Conservation (phyloP, 2,888 invertebrate species). For the Nysson spinosus region DNA sequence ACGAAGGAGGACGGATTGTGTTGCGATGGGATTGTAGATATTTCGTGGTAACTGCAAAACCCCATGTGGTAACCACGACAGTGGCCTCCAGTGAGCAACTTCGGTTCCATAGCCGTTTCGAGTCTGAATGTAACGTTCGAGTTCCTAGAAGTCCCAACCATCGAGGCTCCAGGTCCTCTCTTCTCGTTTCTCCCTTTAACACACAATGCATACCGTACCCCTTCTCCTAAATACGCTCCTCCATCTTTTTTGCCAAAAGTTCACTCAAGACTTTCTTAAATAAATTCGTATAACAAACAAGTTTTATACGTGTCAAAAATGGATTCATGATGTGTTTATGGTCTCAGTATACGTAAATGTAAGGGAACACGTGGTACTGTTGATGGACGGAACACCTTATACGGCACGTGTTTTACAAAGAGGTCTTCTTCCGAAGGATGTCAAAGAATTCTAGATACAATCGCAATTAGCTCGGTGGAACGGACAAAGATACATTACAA, state of each 20-base stretch:
- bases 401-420: slow-evolving; percentile 11
- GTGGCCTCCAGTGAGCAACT: slow-evolving; percentile 32
- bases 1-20: not conserved
- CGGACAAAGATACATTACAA: slow-evolving; percentile 20
- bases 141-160: slow-evolving; percentile 53
- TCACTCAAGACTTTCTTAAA: no score
- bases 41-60: slow-evolving; percentile 41
- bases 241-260: slow-evolving; percentile 23
- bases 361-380: not conserved
- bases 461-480: slow-evolving; percentile 36
- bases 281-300: no score
- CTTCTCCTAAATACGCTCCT: slow-evolving; percentile 18
- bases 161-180: slow-evolving; percentile 27
- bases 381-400: slow-evolving; percentile 19
- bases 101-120: slow-evolving; percentile 33
- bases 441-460: slow-evolving; percentile 27
- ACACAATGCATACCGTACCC: slow-evolving; percentile 62
- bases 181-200: slow-evolving; percentile 19
- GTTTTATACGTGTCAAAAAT: not conserved
- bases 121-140: slow-evolving; percentile 51
- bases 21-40: slow-evolving; percentile 22
- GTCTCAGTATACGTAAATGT: no score
- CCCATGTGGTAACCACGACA: slow-evolving; percentile 40
- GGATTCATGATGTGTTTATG: no score
- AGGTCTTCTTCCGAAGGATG: slow-evolving; percentile 28